A percentile compares a stretch with the other conserved stretches of the same genome.
Evolutionary conservation across 1,140 invertebrate genomes (phyloP).

Genomic region (Euborellia annulipes): DNA sequence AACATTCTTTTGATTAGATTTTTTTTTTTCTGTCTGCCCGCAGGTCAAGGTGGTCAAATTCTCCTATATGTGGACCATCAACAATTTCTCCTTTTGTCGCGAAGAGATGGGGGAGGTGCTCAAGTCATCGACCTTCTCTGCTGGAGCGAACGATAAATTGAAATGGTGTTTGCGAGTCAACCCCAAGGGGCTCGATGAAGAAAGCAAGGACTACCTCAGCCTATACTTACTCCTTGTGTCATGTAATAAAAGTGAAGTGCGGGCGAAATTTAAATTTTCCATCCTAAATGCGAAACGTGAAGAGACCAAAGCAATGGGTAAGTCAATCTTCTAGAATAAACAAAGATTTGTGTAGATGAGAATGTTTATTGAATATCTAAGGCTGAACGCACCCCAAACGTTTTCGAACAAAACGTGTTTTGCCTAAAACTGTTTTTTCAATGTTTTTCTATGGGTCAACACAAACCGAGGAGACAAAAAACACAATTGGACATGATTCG

Average conservation of each 20-base stretch:
- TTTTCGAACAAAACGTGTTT: no score
- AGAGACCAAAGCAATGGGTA: constrained; percentile 99
- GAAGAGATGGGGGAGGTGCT: constrained; percentile 99
- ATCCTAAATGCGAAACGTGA: constrained; percentile 99
- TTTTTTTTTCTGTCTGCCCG: no score
- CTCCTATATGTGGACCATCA: constrained; percentile 99
- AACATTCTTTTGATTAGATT: no score
- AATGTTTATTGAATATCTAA: no score
- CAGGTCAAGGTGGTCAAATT: constrained; percentile 99
- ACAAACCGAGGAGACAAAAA: no score
- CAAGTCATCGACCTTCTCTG: constrained; percentile 98
- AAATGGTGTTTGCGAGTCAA: constrained; percentile 99
- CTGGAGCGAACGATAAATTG: constrained; percentile 96
- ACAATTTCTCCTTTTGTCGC: constrained; percentile 98
- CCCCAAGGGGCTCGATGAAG: constrained; percentile 98
- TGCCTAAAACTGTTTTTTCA: no score
- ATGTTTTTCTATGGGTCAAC: no score
- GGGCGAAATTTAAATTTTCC: constrained; percentile 99
- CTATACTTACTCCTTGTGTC: constrained; percentile 96
- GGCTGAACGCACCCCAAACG: no score
- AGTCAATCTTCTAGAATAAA: constrained; percentile 24
- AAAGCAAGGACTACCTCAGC: constrained; percentile 99
- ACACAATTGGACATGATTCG: no score
- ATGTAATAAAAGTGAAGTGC: constrained; percentile 98
- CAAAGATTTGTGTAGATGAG: no score